Evolutionary conservation across 2,113 vertebrate species (phyloP).

Genomic region (Edolisoma coerulescens): DNA sequence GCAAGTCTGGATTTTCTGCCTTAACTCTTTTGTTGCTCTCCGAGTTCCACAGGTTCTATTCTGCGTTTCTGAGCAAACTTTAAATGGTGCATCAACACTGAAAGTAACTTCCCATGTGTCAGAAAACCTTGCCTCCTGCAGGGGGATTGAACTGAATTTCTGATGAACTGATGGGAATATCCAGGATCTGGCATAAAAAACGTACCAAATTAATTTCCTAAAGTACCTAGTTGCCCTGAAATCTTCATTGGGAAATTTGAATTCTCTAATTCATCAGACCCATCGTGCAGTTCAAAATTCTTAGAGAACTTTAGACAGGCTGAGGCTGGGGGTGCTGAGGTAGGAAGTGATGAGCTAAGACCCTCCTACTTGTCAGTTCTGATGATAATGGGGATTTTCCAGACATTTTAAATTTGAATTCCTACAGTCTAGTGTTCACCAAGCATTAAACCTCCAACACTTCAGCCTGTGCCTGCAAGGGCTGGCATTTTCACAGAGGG

Average conservation of each 20-base stretch:
- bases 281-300: not conserved
- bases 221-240: not conserved
- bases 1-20: not conserved
- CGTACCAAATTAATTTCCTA: not conserved
- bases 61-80: not conserved
- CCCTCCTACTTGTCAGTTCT: not conserved
- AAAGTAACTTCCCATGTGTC: not conserved
- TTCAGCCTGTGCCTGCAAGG: not conserved
- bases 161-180: not conserved
- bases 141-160: not conserved
- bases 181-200: not conserved
- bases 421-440: not conserved
- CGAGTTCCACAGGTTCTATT: not conserved
- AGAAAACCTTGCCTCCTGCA: not conserved
- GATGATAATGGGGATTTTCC: not conserved
- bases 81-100: not conserved
- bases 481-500: not conserved
- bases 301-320: not conserved
- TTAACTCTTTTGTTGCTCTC: not conserved
- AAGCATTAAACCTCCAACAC: not conserved
- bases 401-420: not conserved
- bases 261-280: not conserved
- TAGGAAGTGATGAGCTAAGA: not conserved
- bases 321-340: not conserved
- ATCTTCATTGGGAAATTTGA: not conserved